Conservation (phyloP, 2,888 invertebrate genomes). For the Hyposoter didymator region DNA sequence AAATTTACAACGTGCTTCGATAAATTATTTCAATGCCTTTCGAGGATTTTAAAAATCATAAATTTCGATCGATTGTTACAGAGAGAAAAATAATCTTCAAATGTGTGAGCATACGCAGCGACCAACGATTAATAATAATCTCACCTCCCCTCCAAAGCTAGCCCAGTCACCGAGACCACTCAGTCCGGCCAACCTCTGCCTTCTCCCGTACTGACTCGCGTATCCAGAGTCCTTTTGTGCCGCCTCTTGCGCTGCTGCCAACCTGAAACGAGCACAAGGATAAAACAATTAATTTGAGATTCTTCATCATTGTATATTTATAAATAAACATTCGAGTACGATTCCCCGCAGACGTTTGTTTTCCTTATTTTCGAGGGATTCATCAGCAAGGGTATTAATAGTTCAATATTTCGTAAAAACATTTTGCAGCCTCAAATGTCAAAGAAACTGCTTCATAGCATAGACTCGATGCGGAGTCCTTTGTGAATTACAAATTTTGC, state of each 20-base stretch:
- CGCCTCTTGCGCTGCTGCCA: slow-evolving; percentile 98
- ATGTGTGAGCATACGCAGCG: background rate
- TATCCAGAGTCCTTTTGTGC: slow-evolving; percentile 86
- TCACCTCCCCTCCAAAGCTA: slow-evolving; percentile 84
- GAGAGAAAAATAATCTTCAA: background rate
- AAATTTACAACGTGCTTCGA: background rate
- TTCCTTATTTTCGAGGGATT: background rate
- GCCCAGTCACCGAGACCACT: slow-evolving; percentile 84
- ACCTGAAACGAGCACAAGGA: slow-evolving; percentile 86
- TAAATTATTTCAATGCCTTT: background rate
- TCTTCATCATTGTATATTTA: background rate
- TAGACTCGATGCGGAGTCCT: slow-evolving; percentile 33
- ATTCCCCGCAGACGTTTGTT: background rate
- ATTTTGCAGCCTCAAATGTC: slow-evolving; percentile 37
- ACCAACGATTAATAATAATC: background rate
- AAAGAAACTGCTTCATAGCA: slow-evolving; percentile 42
- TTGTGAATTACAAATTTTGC: slow-evolving; percentile 63
- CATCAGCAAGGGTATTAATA: slow-evolving; percentile 14
- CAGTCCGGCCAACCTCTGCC: slow-evolving; percentile 83
- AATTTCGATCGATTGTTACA: background rate
- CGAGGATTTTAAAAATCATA: background rate
- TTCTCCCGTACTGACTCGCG: slow-evolving; percentile 84
- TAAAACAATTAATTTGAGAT: slow-evolving; percentile 27
- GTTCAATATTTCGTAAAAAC: slow-evolving; percentile 28
- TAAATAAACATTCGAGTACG: background rate